Evolutionary conservation across 2,888 invertebrate genomes (phyloP).

Genomic region (Lymantria monacha): DNA sequence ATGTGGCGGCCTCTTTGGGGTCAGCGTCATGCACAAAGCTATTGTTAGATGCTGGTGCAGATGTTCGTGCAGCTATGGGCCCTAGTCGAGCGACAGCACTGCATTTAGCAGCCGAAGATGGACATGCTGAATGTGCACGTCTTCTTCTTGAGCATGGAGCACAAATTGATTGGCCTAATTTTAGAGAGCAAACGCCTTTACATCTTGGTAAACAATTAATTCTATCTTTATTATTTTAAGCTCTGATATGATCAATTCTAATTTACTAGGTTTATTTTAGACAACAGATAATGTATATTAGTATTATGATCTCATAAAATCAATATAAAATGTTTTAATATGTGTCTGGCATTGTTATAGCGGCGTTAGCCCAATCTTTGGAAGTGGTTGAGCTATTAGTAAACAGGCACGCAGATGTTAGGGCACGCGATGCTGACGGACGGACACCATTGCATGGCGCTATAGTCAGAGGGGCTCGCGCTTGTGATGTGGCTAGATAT

Average conservation of each 20-base stretch:
- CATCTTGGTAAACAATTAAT: conserved; percentile 82
- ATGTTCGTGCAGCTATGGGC: conserved; percentile 88
- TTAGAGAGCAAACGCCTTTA: conserved; percentile 90
- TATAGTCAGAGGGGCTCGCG: conserved; percentile 88
- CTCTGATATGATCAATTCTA: neutral
- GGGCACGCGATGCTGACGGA: conserved; percentile 87
- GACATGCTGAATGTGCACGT: conserved; percentile 89
- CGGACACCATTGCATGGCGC: conserved; percentile 91
- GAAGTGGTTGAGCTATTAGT: conserved; percentile 89
- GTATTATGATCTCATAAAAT: neutral
- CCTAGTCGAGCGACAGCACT: conserved; percentile 88
- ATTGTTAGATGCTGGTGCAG: conserved; percentile 89
- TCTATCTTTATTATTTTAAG: neutral
- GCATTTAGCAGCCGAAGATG: conserved; percentile 94
- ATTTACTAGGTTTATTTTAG: neutral
- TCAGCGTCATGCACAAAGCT: conserved; percentile 86
- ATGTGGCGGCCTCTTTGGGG: conserved; percentile 90
- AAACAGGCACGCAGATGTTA: conserved; percentile 84
- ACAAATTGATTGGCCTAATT: conserved; percentile 87
- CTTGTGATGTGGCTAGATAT: conserved; percentile 86
- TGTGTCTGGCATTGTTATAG: conserved; percentile 55
- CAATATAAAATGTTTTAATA: too few species aligned
- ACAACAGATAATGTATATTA: neutral
- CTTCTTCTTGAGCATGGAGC: conserved; percentile 89
- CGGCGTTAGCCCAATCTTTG: conserved; percentile 89